phyloP scores from a whole-genome alignment of 1,140 invertebrate species.

The Argopecten irradians region DNA sequence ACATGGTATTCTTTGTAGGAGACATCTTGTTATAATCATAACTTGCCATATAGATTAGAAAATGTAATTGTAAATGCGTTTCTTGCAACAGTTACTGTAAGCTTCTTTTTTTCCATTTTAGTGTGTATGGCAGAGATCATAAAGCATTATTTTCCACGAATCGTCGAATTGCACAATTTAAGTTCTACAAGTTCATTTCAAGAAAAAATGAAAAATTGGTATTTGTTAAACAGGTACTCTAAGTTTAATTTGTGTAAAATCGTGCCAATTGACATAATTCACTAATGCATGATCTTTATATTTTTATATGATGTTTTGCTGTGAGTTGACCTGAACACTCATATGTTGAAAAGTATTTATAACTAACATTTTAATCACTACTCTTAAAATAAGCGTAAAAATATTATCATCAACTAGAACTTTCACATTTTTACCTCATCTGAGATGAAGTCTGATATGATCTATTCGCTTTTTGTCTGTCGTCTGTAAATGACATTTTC shows the following conservation, averaged over 20 bases:
- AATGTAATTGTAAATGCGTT: no score
- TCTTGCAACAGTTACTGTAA: no score
- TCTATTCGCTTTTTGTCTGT: no score
- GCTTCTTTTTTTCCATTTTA: slow-evolving; percentile 48
- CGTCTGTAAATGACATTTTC: no score
- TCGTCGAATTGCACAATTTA: slow-evolving; percentile 76
- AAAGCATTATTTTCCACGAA: slow-evolving; percentile 72
- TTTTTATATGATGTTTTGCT: background rate
- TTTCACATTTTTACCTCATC: no score
- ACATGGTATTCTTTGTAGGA: no score
- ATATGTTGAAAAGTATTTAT: no score
- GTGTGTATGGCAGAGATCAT: slow-evolving; percentile 75
- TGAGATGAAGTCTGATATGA: no score
- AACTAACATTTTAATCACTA: no score
- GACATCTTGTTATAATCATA: no score
- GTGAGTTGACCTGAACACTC: background rate
- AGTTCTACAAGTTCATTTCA: slow-evolving; percentile 62
- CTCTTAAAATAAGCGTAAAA: no score
- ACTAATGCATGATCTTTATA: background rate
- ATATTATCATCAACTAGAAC: background rate
- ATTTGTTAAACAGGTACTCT: slow-evolving; percentile 73
- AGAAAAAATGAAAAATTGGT: slow-evolving; percentile 76
- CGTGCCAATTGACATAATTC: background rate
- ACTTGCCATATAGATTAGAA: no score
- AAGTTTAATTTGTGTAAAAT: background rate